A percentile compares a stretch with the other conserved stretches of the same genome.
Evolutionary conservation across 1,140 invertebrate species (phyloP).

Genomic region (Periplaneta americana): DNA sequence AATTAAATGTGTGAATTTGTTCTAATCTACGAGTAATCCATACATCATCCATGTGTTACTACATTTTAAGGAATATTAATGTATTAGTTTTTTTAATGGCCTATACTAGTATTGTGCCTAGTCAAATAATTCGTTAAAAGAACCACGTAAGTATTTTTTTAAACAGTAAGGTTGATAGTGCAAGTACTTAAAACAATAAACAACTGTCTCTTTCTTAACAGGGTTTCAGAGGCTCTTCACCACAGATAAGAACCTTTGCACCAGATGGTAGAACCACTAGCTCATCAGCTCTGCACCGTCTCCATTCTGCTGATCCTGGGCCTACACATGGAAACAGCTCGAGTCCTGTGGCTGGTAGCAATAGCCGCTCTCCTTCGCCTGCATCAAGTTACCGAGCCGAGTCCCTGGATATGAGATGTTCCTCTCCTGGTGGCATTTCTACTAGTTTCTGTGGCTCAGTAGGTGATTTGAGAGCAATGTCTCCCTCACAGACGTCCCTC

Average conservation of each 20-base stretch:
- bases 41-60: too few species aligned
- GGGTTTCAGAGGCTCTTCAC: slow-evolving; percentile 68
- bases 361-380: slow-evolving; percentile 62
- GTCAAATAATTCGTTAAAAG: too few species aligned
- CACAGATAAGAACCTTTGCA: slow-evolving; percentile 69
- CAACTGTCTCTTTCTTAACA: slow-evolving; percentile 26
- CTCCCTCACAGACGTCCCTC: slow-evolving; percentile 52
- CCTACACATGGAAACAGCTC: not conserved
- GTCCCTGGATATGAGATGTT: slow-evolving; percentile 62
- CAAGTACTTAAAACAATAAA: too few species aligned
- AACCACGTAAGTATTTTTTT: too few species aligned
- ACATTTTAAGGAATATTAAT: too few species aligned
- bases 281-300: not conserved
- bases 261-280: slow-evolving; percentile 50
- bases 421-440: slow-evolving; percentile 37
- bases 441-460: slow-evolving; percentile 21
- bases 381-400: slow-evolving; percentile 48
- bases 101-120: too few species aligned
- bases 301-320: not conserved
- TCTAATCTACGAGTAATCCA: too few species aligned
- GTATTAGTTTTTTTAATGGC: too few species aligned
- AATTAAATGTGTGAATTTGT: too few species aligned
- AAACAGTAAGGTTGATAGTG: too few species aligned
- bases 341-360: not conserved
- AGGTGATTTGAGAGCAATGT: slow-evolving; percentile 35